These are phyloP conservation scores for Enteromius unitaeniatus DNA, from an alignment of 2,797 vertebrate species.

Conservation along the genomic window DNA sequence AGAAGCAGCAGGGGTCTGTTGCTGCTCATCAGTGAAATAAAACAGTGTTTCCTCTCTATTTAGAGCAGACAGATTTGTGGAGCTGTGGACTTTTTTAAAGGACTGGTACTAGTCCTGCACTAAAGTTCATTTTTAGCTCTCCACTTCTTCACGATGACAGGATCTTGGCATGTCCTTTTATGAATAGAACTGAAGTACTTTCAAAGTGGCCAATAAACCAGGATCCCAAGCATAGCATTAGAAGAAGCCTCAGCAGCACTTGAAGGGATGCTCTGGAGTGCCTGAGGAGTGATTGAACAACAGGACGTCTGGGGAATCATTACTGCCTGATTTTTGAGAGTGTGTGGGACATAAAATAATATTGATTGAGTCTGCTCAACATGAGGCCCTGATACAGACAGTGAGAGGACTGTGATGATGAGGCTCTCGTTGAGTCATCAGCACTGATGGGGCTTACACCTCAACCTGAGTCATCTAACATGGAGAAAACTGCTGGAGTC, in stretches of 20 bases:
- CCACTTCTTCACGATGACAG: slow-evolving; percentile 59
- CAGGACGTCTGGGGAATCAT: slow-evolving; percentile 47
- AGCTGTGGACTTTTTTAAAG: slow-evolving; percentile 46
- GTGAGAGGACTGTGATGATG: slow-evolving; percentile 38
- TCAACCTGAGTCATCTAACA: neutral
- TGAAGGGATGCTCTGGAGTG: slow-evolving; percentile 19
- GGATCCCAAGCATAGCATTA: slow-evolving; percentile 39
- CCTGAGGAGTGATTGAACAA: slow-evolving; percentile 32
- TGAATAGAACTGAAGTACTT: slow-evolving; percentile 56
- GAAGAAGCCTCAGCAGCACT: slow-evolving; percentile 20
- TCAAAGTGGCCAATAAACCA: slow-evolving; percentile 53
- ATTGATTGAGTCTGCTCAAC: slow-evolving; percentile 51
- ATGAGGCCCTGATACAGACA: slow-evolving; percentile 44
- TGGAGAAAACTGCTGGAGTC: neutral
- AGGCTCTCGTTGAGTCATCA: neutral
- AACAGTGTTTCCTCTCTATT: slow-evolving; percentile 42
- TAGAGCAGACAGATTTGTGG: slow-evolving; percentile 53
- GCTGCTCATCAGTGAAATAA: slow-evolving; percentile 24
- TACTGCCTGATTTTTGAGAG: slow-evolving; percentile 52
- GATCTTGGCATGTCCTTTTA: slow-evolving; percentile 57
- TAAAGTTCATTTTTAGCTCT: slow-evolving; percentile 60
- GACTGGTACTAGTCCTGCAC: slow-evolving; percentile 48
- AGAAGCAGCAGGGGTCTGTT: neutral
- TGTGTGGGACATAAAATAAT: slow-evolving; percentile 56
- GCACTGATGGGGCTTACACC: neutral